phyloP scores from a whole-genome alignment of 2,797 vertebrate species.

The Molossus molossus region DNA sequence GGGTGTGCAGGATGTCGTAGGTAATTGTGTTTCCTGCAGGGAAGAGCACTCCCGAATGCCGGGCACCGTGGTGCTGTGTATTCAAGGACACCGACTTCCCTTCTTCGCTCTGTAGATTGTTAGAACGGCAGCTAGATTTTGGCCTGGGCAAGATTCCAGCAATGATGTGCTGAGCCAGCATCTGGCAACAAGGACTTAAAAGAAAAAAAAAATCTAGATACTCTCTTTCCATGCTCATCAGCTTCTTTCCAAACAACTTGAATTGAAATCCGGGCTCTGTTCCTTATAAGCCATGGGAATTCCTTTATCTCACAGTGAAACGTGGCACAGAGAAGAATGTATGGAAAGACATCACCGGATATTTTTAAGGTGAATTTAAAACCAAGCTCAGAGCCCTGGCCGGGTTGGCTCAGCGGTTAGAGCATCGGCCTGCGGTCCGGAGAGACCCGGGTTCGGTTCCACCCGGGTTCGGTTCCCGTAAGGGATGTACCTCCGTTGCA shows the following conservation, averaged over 20 bases:
- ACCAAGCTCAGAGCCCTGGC: neutral
- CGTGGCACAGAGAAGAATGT: neutral
- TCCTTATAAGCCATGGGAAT: neutral
- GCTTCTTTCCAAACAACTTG: slow-evolving; percentile 1
- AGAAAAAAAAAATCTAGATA: neutral
- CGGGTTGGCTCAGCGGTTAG: too few relatives aligned
- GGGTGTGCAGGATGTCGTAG: neutral
- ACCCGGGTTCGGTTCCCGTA: too few relatives aligned
- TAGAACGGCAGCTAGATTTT: neutral
- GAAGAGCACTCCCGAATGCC: neutral
- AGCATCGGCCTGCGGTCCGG: too few relatives aligned
- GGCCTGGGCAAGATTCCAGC: neutral
- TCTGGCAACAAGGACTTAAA: neutral
- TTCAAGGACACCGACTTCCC: too few relatives aligned
- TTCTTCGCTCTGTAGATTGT: accelerated
- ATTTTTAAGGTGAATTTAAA: neutral
- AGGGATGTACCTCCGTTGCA: too few relatives aligned
- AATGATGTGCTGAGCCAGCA: neutral
- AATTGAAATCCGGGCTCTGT: neutral
- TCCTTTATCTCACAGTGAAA: neutral
- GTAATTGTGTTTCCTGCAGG: neutral
- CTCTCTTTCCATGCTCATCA: neutral
- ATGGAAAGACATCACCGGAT: neutral
- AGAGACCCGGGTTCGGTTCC: too few relatives aligned
- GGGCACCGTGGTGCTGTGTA: neutral